Conservation (phyloP, 2,888 invertebrate species). For the Himalopsyche kuldschensis region DNA sequence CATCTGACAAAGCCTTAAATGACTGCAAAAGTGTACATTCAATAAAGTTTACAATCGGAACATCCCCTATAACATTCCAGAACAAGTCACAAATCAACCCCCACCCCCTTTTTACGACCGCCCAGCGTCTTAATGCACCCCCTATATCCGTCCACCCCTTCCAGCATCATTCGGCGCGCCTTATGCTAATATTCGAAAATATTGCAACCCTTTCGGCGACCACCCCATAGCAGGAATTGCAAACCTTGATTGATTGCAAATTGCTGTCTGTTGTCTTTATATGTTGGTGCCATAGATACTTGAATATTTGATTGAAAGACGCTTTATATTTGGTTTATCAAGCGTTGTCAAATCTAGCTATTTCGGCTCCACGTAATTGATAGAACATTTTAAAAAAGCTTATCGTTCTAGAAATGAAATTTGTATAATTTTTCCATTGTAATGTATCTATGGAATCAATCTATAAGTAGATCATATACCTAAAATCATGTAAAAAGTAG, state of each 20-base stretch:
- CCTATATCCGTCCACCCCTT: background rate
- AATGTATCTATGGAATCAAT: too few relatives aligned
- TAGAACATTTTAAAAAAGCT: too few relatives aligned
- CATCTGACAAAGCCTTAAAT: background rate
- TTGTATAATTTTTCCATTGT: too few relatives aligned
- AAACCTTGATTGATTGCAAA: constrained; percentile 10
- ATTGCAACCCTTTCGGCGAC: constrained; percentile 17
- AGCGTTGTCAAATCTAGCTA: too few relatives aligned
- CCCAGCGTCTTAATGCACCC: background rate
- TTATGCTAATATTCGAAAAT: constrained; percentile 33
- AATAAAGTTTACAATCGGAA: background rate
- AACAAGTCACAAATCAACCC: background rate
- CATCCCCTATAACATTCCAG: background rate
- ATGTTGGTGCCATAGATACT: background rate
- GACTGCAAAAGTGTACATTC: background rate
- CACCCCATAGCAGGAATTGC: background rate
- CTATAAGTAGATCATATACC: too few relatives aligned
- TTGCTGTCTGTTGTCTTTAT: too few relatives aligned
- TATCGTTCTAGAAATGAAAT: too few relatives aligned
- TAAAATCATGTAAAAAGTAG: too few relatives aligned
- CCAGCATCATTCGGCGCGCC: constrained; percentile 13
- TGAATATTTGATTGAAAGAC: too few relatives aligned
- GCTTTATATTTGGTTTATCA: too few relatives aligned
- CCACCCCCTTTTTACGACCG: background rate
- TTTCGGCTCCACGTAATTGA: too few relatives aligned